phyloP scores from a whole-genome alignment of 2,797 vertebrate species.

The Chaetodon trifasciatus region DNA sequence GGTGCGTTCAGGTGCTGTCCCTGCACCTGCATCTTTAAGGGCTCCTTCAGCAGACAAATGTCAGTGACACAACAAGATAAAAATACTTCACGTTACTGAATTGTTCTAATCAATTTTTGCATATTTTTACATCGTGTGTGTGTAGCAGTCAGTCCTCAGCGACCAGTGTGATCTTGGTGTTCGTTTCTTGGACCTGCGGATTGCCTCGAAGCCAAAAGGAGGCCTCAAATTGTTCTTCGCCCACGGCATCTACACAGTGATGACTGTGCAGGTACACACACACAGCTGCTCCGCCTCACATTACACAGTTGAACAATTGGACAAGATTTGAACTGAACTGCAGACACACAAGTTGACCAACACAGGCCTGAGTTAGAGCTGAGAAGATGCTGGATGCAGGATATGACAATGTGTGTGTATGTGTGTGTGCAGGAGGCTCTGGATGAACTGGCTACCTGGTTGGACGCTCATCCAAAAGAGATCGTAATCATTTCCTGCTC shows the following conservation, averaged over 20 bases:
- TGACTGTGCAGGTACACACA: slow-evolving; percentile 86
- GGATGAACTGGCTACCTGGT: slow-evolving; percentile 86
- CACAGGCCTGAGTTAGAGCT: not conserved
- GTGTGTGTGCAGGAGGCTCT: slow-evolving; percentile 84
- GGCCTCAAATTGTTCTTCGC: slow-evolving; percentile 85
- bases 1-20: too few relatives aligned
- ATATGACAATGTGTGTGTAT: slow-evolving; percentile 4
- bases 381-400: too few relatives aligned
- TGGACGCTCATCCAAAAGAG: slow-evolving; percentile 88
- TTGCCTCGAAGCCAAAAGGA: slow-evolving; percentile 84
- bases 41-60: too few relatives aligned
- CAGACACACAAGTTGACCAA: not conserved
- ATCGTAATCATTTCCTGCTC: slow-evolving; percentile 88
- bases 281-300: not conserved
- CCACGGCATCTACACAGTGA: slow-evolving; percentile 88
- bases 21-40: too few relatives aligned
- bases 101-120: too few relatives aligned
- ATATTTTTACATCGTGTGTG: too few relatives aligned
- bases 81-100: too few relatives aligned
- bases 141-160: slow-evolving; percentile 54
- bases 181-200: slow-evolving; percentile 90
- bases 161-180: slow-evolving; percentile 89
- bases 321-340: too few relatives aligned
- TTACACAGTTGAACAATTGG: too few relatives aligned
- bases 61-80: too few relatives aligned